Percentiles rank a stretch among this genome's conserved stretches.
These are phyloP conservation scores for Unio delphinus DNA, from an alignment of 2,888 invertebrate genomes.

Conservation along the genomic window DNA sequence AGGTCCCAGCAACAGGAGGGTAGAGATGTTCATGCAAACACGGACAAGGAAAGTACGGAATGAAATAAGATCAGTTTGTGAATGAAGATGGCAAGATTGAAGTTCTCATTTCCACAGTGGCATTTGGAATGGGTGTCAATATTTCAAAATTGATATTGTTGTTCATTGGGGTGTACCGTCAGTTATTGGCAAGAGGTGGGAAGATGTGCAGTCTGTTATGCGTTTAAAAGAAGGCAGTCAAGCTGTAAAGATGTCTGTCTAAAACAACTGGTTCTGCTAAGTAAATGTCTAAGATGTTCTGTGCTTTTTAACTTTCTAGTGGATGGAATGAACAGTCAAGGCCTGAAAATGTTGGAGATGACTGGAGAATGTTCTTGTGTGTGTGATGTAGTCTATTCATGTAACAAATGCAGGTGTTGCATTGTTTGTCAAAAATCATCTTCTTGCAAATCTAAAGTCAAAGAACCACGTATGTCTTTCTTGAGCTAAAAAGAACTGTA, in stretches of 20 bases:
- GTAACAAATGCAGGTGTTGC: conserved; percentile 13
- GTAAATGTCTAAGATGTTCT: conserved; percentile 1
- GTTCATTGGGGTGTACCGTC: no score
- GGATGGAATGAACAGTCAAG: conserved; percentile 4
- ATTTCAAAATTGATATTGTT: no score
- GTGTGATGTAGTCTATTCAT: conserved; percentile 4
- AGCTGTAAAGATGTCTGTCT: not conserved
- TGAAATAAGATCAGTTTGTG: no score
- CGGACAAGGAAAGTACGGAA: no score
- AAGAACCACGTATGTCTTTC: not conserved
- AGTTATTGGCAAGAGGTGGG: no score
- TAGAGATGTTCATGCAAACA: no score
- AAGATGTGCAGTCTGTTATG: conserved; percentile 14
- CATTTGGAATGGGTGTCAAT: no score
- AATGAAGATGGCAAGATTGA: no score
- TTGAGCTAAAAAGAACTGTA: no score
- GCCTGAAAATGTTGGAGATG: not conserved
- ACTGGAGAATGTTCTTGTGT: not conserved
- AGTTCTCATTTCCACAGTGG: no score
- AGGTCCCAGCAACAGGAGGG: no score
- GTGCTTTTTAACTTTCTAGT: conserved; percentile 2
- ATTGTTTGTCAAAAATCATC: conserved; percentile 6
- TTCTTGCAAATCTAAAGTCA: conserved; percentile 1
- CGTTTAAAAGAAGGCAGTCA: conserved; percentile 4
- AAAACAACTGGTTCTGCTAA: not conserved